phyloP scores from a whole-genome alignment of 2,888 invertebrate genomes.

The Eilema depressum region DNA sequence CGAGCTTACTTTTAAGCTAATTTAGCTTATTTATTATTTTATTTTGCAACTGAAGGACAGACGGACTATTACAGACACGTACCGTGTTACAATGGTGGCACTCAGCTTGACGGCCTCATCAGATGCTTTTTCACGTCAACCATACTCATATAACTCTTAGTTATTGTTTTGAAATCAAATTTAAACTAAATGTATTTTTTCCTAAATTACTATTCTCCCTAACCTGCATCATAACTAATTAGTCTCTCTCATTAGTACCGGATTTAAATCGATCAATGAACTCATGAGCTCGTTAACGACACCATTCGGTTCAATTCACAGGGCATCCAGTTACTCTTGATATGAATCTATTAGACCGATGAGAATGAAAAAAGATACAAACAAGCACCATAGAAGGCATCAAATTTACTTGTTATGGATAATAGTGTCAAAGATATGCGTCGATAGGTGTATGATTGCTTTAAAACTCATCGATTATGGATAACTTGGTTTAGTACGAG shows the following conservation, averaged over 20 bases:
- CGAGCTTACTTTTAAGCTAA: too few relatives aligned
- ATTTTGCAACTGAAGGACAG: too few relatives aligned
- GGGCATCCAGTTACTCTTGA: slow-evolving; percentile 4
- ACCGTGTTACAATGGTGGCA: too few relatives aligned
- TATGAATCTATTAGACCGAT: background rate
- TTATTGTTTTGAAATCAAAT: too few relatives aligned
- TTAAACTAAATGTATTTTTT: too few relatives aligned
- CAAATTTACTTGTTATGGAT: slow-evolving; percentile 4
- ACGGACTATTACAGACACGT: too few relatives aligned
- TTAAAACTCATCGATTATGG: slow-evolving; percentile 1
- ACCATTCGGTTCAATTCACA: background rate
- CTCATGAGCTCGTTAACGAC: background rate
- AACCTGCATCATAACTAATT: background rate
- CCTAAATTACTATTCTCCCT: too few relatives aligned
- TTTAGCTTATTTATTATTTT: too few relatives aligned
- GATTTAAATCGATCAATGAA: background rate
- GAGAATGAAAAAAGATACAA: background rate
- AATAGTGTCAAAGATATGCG: slow-evolving; percentile 5
- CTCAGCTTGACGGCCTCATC: too few relatives aligned
- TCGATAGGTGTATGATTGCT: slow-evolving; percentile 2
- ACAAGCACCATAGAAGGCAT: background rate
- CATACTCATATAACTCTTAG: too few relatives aligned
- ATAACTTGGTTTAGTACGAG: slow-evolving; percentile 4
- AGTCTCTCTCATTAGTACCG: background rate
- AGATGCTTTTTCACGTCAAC: too few relatives aligned